Conservation (phyloP, 2,888 invertebrate genomes). For the Bedellia somnulentella region DNA sequence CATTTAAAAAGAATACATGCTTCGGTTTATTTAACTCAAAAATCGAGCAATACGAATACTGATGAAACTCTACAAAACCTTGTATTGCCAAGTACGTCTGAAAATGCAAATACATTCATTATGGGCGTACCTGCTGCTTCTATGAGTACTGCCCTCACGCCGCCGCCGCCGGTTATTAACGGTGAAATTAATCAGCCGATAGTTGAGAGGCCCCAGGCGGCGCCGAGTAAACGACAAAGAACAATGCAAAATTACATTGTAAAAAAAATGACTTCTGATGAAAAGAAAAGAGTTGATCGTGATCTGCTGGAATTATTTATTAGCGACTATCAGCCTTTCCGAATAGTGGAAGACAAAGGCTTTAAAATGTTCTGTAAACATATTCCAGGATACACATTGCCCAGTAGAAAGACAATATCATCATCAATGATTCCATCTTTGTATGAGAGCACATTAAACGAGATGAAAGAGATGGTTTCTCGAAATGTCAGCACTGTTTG, state of each 20-base stretch:
- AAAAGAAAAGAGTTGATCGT: conserved; percentile 9
- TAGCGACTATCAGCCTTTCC: conserved; percentile 13
- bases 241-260: conserved; percentile 3
- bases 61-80: too few species aligned
- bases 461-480: conserved; percentile 4
- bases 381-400: conserved; percentile 14
- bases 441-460: neutral
- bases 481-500: conserved; percentile 9
- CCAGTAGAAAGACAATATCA: conserved; percentile 13
- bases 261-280: conserved; percentile 8
- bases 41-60: too few species aligned
- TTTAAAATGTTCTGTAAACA: conserved; percentile 12
- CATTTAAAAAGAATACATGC: too few species aligned
- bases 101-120: too few species aligned
- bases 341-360: conserved; percentile 13
- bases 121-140: too few species aligned
- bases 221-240: conserved; percentile 2
- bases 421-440: neutral
- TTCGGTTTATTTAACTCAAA: too few species aligned
- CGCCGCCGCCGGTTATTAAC: too few species aligned
- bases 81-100: too few species aligned
- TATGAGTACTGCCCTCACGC: too few species aligned
- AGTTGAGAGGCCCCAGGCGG: too few species aligned
- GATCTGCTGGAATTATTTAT: conserved; percentile 9
- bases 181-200: too few species aligned